Base-by-base conservation (phyloP, 2,113 vertebrate genomes). In the Campylorhamphus procurvoides region DNA sequence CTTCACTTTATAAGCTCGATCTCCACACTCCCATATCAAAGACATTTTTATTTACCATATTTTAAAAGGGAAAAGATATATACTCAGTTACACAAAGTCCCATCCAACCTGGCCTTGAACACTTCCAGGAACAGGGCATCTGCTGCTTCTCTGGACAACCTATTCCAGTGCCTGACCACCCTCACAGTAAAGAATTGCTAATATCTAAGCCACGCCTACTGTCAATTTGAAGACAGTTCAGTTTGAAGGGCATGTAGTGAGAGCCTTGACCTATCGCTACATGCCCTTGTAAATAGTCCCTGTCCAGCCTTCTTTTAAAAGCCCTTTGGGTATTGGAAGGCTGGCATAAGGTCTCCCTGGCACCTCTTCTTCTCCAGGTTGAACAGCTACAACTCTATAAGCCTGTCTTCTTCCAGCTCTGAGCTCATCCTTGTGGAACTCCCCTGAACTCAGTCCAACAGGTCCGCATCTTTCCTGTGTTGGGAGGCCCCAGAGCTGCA, bases 341-440 rank as follows among this genome's bases (percentile, higher is more conserved):
- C 17, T 64, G 18, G 31, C 35, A 3, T 22, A 73, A 73, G 18
- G 55, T 58, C 58, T 58, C 9, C 9, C 35, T 56, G 29, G 20
- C 8, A 20, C 17, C 25, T 49, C 64, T 47, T 46, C 23, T 53
- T 22, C 18, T 49, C 6, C 42, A 42, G 22, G 35, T 25, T 37
- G 42, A 64, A 15, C 25, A 56, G 20, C 42, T 37, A 12, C 50
- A 35, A 4, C 7, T 72, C 25, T 63, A 35, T 56, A 49, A 62
- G 40, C 7, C 24, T 40, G 7, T 35, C 16, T 35, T 12, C 31
- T 17, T 42, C 17, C 46, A 56, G 31, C 42, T 17, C 35, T 64
- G 18, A 58, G 25, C 35, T 73, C 25, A 42, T 73, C 1, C 0
- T 56, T 1, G 0, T 73, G 35, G 35, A 42, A 8, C 35, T 42